phyloP scores from a whole-genome alignment of 2,888 invertebrate species.

The Nephrotoma appendiculata region DNA sequence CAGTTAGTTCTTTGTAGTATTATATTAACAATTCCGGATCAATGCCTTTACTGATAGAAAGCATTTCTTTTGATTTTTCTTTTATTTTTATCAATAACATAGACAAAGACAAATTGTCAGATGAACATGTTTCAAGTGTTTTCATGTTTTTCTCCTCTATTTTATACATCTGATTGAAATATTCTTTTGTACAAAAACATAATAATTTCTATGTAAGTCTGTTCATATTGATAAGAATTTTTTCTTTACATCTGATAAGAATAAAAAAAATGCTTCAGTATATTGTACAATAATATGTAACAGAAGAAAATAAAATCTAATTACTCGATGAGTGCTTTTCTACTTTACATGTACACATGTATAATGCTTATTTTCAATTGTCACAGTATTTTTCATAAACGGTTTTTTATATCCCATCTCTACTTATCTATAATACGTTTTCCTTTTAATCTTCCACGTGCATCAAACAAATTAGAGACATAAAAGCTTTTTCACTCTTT shows the following conservation, averaged over 20 bases:
- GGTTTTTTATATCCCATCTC: neutral
- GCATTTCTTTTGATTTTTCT: neutral
- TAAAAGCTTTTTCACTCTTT: neutral
- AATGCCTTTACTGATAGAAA: neutral
- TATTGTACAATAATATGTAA: neutral
- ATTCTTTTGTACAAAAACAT: neutral
- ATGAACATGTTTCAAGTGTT: neutral
- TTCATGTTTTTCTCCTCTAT: neutral
- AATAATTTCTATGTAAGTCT: neutral
- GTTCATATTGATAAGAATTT: neutral
- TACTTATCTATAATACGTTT: neutral
- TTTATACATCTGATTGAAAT: neutral
- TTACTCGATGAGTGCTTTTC: neutral
- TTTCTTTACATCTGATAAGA: neutral
- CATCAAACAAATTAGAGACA: neutral
- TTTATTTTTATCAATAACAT: neutral
- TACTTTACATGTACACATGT: neutral
- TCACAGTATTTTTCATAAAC: neutral
- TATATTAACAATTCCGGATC: neutral
- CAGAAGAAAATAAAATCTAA: neutral
- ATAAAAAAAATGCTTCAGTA: neutral
- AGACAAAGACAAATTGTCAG: neutral
- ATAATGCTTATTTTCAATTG: neutral
- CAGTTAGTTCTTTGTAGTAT: neutral
- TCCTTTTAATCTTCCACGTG: neutral